Evolutionary conservation across 2,888 invertebrate species (phyloP).

Genomic region (Keiferia lycopersicella): DNA sequence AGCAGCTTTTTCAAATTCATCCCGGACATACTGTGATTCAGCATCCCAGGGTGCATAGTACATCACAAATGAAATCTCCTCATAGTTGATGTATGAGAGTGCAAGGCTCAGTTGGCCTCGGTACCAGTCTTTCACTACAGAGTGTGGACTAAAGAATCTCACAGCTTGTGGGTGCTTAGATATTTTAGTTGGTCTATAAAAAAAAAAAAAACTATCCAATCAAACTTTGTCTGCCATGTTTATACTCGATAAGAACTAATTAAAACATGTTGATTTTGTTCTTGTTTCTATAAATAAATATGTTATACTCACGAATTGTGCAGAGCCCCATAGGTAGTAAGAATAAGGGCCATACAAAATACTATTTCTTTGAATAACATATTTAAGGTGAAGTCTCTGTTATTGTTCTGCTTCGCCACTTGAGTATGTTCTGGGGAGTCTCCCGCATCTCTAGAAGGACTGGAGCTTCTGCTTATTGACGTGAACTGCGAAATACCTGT

Average conservation of each 20-base stretch:
- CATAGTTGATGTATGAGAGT: slow-evolving; percentile 80
- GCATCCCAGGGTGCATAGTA: slow-evolving; percentile 98
- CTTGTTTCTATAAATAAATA: background rate
- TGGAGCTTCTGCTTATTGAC: slow-evolving; percentile 62
- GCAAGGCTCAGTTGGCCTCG: slow-evolving; percentile 87
- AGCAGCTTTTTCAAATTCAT: slow-evolving; percentile 89
- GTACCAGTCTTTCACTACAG: slow-evolving; percentile 89
- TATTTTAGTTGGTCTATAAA: slow-evolving; percentile 58
- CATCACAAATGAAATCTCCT: slow-evolving; percentile 93
- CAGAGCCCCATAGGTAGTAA: slow-evolving; percentile 86
- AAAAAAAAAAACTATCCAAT: background rate
- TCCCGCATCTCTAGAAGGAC: slow-evolving; percentile 68
- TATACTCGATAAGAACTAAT: background rate
- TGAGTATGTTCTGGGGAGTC: slow-evolving; percentile 59
- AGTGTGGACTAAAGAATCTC: slow-evolving; percentile 86
- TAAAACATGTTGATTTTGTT: background rate
- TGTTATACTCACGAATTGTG: slow-evolving; percentile 84
- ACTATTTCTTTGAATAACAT: slow-evolving; percentile 84
- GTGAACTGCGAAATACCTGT: slow-evolving; percentile 74
- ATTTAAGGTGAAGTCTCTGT: slow-evolving; percentile 71
- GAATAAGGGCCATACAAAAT: slow-evolving; percentile 83
- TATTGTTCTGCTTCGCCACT: slow-evolving; percentile 58
- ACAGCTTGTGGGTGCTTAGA: slow-evolving; percentile 78
- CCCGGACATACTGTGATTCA: slow-evolving; percentile 87
- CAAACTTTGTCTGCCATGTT: background rate